Evolutionary conservation across 2,113 vertebrate species (phyloP), one percentile per base, ranked within the genome.

Genomic region (Channa argus): DNA sequence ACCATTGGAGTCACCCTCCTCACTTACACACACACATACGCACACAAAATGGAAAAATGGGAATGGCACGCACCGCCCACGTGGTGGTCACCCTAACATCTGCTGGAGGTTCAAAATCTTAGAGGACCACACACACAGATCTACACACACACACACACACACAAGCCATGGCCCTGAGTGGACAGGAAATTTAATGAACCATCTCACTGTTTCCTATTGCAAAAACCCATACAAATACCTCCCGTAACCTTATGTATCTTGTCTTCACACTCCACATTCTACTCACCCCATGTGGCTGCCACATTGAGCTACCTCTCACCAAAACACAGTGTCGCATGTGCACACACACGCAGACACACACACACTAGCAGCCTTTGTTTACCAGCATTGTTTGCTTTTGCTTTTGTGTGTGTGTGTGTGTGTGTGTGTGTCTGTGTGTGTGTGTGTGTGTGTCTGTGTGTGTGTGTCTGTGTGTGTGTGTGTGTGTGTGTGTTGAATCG

Each of bases 61-160:
- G 90, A 90, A 87, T 76, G 84, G 49, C 87, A 64, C 67, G 63
- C 51, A 76, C 82, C 62, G 51, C 75, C 77, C 44, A 60, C 36
- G 8, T 66, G 80, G 86, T 91, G 90, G 86, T 89, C 83, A 90
- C 51, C 43, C 59, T 13, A 72, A 90, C 91, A 92, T 92, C 86
- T 90, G 89, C 83, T 86, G 82, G 58, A 80, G 80, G 84, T 80
- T 80, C 77, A 63, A 77, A 55, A 79, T 61, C 49, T 74, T 62
- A 62, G 51, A 75, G 85, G 90, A 90, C 90, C 90, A 90, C 91
- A 91, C 91, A 86, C 85, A 82, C 73, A 44, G 15, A 10, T 52
- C 33, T 4, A 24, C 24, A 24, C 24, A 24, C 24, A 24, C 24
- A 24, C 24, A 24, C 24, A 24, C 24, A 24, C 24, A 47, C 47